Conservation (phyloP, 2,888 invertebrate genomes). For the Acanthacorydalis orientalis region DNA sequence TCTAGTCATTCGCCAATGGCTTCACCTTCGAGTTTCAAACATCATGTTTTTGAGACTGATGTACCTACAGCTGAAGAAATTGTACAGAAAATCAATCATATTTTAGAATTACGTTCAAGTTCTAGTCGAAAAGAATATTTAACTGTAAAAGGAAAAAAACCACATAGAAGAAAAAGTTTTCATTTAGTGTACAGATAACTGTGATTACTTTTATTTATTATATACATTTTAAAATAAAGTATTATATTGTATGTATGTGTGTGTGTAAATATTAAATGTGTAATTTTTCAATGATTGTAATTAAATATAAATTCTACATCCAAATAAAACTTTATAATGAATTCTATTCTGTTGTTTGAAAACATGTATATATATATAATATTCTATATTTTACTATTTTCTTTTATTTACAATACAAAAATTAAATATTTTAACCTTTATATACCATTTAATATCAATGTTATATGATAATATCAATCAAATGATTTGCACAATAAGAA, state of each 20-base stretch:
- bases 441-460: no score
- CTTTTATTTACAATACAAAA: no score
- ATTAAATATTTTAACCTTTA: no score
- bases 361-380: no score
- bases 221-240: not conserved
- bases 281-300: no score
- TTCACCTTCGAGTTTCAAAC: constrained; percentile 51
- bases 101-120: constrained; percentile 67
- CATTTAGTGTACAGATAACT: constrained; percentile 19
- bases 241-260: not conserved
- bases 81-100: constrained; percentile 72
- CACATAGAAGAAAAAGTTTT: constrained; percentile 42
- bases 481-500: no score
- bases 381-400: no score
- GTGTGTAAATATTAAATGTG: not conserved
- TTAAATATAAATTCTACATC: no score
- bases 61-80: constrained; percentile 61
- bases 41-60: constrained; percentile 78
- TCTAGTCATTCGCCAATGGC: constrained; percentile 19
- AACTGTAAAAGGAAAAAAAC: constrained; percentile 53
- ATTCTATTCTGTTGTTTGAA: no score
- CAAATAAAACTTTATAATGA: no score
- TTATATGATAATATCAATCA: no score
- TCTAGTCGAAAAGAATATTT: constrained; percentile 68
- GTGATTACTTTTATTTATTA: constrained; percentile 2